Evolutionary conservation across 1,140 invertebrate genomes (phyloP).

Genomic region (Diachasmimorpha longicaudata): DNA sequence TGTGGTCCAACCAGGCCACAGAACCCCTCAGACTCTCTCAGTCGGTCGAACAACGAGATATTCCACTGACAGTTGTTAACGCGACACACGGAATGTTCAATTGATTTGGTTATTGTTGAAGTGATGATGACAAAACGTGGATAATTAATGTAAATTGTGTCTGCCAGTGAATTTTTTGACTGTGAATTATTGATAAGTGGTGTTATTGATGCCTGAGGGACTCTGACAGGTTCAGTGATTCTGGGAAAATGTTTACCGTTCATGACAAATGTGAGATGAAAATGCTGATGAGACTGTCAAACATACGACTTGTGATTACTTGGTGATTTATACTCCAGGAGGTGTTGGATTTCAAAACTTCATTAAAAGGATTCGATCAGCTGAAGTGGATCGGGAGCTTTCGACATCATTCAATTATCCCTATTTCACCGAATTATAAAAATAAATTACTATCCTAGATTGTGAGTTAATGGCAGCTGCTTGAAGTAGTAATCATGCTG

Average conservation of each 20-base stretch:
- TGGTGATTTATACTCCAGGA: not conserved
- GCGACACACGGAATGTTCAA: not conserved
- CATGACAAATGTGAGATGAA: not conserved
- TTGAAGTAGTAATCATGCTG: not conserved
- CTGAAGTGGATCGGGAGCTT: not conserved
- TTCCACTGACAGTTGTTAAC: not conserved
- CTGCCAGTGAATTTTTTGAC: not conserved
- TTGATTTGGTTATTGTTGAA: not conserved
- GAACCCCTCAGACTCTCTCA: not conserved
- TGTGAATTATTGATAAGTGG: conserved; percentile 3
- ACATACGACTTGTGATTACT: not conserved
- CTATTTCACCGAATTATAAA: too few species aligned
- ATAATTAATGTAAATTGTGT: not conserved
- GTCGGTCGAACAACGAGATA: not conserved
- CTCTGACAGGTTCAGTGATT: not conserved
- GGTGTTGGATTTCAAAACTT: not conserved
- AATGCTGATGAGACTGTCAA: not conserved
- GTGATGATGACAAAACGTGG: not conserved
- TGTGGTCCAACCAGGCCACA: conserved; percentile 51
- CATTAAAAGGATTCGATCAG: not conserved
- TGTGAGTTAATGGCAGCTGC: not conserved
- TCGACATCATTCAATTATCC: too few species aligned
- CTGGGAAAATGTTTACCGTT: not conserved
- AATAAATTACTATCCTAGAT: not conserved
- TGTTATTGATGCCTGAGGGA: not conserved